A percentile compares a stretch with the other conserved stretches of the same genome.
Conservation (phyloP, 2,888 invertebrate species). For the Amaurobius ferox region DNA sequence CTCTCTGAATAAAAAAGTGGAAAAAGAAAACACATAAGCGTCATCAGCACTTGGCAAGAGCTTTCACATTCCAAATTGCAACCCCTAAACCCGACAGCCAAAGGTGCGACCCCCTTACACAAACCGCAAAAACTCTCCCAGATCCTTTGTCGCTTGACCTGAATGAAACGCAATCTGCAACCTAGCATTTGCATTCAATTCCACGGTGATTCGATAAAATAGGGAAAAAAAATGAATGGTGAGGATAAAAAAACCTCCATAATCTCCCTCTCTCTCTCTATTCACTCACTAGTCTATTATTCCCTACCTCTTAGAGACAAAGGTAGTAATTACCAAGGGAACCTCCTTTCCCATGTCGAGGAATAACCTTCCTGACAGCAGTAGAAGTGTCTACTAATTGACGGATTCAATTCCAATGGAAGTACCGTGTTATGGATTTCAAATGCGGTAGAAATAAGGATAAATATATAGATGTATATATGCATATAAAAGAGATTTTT, state of each 20-base stretch:
- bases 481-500: not conserved
- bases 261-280: constrained; percentile 26
- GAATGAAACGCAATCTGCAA: constrained; percentile 34
- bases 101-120: constrained; percentile 28
- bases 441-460: constrained; percentile 18
- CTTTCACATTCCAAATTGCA: constrained; percentile 1
- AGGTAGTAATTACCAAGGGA: constrained; percentile 69
- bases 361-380: constrained; percentile 67
- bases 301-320: constrained; percentile 60
- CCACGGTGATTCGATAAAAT: constrained; percentile 31
- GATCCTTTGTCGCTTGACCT: constrained; percentile 55
- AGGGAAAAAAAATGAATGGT: constrained; percentile 15
- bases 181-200: constrained; percentile 62
- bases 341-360: constrained; percentile 66
- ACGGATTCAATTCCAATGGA: constrained; percentile 52
- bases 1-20: not conserved
- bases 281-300: constrained; percentile 52
- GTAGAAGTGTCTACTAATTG: constrained; percentile 58
- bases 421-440: constrained; percentile 40
- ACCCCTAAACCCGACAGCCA: not conserved
- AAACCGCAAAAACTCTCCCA: constrained; percentile 15
- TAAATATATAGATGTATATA: constrained; percentile 11
- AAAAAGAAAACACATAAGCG: not conserved
- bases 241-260: not conserved
- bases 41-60: constrained; percentile 14